Evolutionary conservation across 2,888 invertebrate genomes (phyloP).

Genomic region (Mechanitis messenoides): DNA sequence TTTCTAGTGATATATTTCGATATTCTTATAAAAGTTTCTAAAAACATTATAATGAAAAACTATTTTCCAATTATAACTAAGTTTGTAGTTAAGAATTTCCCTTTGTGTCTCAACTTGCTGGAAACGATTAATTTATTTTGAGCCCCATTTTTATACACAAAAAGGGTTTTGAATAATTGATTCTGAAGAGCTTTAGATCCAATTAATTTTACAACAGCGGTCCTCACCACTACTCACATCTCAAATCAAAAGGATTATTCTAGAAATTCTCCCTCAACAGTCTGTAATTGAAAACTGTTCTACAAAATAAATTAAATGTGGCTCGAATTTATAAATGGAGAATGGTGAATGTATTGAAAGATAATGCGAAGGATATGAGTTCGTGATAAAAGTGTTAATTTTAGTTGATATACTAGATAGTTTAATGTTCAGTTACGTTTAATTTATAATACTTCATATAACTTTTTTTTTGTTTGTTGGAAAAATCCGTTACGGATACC

Average conservation of each 20-base stretch:
- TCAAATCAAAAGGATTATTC: conserved; percentile 2
- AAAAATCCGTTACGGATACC: too few relatives aligned
- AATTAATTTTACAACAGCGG: conserved; percentile 15
- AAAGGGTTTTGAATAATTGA: conserved; percentile 16
- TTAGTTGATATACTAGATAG: too few relatives aligned
- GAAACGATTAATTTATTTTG: background rate
- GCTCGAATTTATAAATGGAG: background rate
- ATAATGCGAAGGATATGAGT: too few relatives aligned
- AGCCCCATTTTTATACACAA: background rate
- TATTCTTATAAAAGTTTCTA: too few relatives aligned
- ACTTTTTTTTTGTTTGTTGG: too few relatives aligned
- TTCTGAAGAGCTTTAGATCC: conserved; percentile 12
- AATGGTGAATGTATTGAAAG: too few relatives aligned
- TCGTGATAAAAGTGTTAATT: too few relatives aligned
- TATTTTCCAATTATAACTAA: too few relatives aligned
- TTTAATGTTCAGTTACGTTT: too few relatives aligned
- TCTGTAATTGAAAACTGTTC: background rate
- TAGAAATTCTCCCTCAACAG: background rate
- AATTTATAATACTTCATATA: too few relatives aligned
- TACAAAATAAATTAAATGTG: background rate
- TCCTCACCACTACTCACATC: background rate
- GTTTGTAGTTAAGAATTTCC: background rate
- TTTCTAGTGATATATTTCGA: too few relatives aligned
- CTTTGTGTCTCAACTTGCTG: background rate
- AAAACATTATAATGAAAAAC: too few relatives aligned